Evolutionary conservation across 2,888 invertebrate genomes (phyloP).

Genomic region (Vanessa cardui): DNA sequence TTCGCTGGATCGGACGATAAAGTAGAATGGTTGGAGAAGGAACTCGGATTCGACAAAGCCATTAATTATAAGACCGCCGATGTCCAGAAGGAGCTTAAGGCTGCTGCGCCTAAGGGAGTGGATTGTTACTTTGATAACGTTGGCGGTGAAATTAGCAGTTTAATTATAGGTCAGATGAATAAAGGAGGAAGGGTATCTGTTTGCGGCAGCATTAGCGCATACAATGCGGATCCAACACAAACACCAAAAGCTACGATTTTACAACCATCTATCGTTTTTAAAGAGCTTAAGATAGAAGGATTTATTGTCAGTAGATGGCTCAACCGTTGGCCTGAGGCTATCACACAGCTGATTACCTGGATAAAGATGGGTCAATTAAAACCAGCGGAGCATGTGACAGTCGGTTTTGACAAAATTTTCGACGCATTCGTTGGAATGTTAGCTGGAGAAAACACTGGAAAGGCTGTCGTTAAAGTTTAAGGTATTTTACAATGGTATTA

Average conservation of each 20-base stretch:
- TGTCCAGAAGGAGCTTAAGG: constrained; percentile 78
- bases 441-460: constrained; percentile 85
- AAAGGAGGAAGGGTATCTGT: constrained; percentile 82
- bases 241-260: constrained; percentile 52
- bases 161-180: constrained; percentile 84
- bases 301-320: constrained; percentile 80
- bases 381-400: constrained; percentile 85
- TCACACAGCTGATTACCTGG: constrained; percentile 82
- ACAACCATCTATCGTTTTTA: constrained; percentile 74
- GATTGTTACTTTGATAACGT: constrained; percentile 91
- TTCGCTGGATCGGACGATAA: constrained; percentile 88
- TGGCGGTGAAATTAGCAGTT: constrained; percentile 85
- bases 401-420: constrained; percentile 87
- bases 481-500: not conserved
- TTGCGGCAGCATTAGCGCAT: constrained; percentile 85
- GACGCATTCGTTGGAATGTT: constrained; percentile 86
- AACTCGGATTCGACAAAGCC: constrained; percentile 86
- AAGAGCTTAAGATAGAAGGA: constrained; percentile 85
- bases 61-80: constrained; percentile 88
- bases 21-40: constrained; percentile 85
- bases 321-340: constrained; percentile 82
- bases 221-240: constrained; percentile 68
- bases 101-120: constrained; percentile 86
- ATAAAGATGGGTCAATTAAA: constrained; percentile 85
- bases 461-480: constrained; percentile 85